These are phyloP conservation scores for Macrochelys suwanniensis DNA, from an alignment of 2,797 vertebrate genomes.

Conservation along the genomic window DNA sequence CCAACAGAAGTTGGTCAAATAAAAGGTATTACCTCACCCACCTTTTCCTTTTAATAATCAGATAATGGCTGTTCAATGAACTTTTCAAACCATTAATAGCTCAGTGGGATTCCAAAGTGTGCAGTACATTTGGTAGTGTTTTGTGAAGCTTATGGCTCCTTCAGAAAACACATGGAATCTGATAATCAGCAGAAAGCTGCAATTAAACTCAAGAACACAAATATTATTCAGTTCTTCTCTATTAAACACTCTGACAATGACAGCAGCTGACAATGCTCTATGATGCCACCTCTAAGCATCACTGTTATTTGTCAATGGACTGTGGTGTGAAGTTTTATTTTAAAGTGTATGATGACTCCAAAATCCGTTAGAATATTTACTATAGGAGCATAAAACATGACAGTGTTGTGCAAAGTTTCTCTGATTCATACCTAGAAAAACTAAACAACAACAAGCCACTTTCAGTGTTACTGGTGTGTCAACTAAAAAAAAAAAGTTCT, in stretches of 20 bases:
- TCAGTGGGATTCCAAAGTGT: neutral
- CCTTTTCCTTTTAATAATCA: too few relatives aligned
- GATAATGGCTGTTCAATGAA: neutral
- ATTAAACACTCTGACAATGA: neutral
- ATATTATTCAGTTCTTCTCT: neutral
- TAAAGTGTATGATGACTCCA: neutral
- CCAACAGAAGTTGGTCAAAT: too few relatives aligned
- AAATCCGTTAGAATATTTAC: neutral
- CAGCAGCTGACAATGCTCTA: neutral
- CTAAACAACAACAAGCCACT: neutral
- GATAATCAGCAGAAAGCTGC: neutral
- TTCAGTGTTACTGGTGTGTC: neutral
- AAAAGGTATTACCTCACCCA: too few relatives aligned
- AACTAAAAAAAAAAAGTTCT: neutral
- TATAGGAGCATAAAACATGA: neutral
- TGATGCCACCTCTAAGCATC: fast-evolving
- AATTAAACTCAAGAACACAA: neutral
- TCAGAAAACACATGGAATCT: neutral
- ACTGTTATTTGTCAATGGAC: neutral
- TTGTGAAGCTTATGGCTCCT: neutral
- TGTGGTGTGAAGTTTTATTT: neutral
- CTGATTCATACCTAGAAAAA: neutral
- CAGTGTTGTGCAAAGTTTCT: neutral
- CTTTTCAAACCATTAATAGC: neutral
- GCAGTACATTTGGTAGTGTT: neutral